Conservation (phyloP, 1,140 invertebrate species). For the Tetramorium parvispinum region DNA sequence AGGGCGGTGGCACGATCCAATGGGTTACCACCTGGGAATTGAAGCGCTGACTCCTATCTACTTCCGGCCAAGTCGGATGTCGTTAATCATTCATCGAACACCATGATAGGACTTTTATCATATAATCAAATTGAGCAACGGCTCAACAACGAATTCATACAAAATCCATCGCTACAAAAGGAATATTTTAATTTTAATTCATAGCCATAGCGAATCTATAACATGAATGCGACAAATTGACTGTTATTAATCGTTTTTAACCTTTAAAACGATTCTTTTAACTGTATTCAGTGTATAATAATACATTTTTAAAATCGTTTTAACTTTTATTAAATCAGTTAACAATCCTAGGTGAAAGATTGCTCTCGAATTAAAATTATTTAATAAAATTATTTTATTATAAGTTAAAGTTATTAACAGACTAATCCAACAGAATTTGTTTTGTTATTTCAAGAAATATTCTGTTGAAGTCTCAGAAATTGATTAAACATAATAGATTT, state of each 20-base stretch:
- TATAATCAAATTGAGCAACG: background rate
- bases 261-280: background rate
- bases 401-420: background rate
- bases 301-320: background rate
- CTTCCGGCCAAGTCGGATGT: conserved; percentile 64
- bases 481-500: background rate
- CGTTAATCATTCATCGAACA: conserved; percentile 62
- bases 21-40: conserved; percentile 7
- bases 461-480: background rate
- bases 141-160: background rate
- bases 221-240: background rate
- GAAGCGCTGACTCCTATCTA: conserved; percentile 55
- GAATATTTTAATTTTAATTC: background rate
- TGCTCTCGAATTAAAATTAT: background rate
- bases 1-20: conserved; percentile 51
- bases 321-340: background rate
- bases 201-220: background rate
- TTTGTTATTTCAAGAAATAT: background rate
- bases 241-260: background rate
- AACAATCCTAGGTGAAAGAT: background rate
- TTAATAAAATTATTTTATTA: background rate
- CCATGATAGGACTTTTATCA: conserved; percentile 10
- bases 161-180: background rate
- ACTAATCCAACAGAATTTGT: background rate
- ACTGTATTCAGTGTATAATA: background rate